Evolutionary conservation across 2,888 invertebrate species (phyloP).

Genomic region (Cyaniris semiargus): DNA sequence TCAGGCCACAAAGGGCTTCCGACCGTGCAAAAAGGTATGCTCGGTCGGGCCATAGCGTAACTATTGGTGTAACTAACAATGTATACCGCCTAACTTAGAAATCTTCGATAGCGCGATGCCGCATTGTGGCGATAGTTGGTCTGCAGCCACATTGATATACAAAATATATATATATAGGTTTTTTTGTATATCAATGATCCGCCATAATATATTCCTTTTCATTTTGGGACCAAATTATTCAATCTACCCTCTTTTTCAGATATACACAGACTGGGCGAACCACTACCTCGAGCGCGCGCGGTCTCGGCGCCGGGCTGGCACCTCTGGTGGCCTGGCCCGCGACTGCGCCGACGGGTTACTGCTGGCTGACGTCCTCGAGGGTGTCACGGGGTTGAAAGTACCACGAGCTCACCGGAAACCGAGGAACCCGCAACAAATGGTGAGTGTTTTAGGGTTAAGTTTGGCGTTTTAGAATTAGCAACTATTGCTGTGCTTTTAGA

Average conservation of each 20-base stretch:
- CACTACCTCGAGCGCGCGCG: slow-evolving; percentile 96
- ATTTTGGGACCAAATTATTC: neutral
- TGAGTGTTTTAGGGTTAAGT: slow-evolving; percentile 73
- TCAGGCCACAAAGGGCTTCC: too few relatives aligned
- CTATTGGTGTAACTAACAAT: too few relatives aligned
- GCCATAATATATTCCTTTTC: too few relatives aligned
- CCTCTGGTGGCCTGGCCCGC: slow-evolving; percentile 86
- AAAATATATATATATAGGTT: too few relatives aligned
- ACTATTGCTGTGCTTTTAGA: too few relatives aligned
- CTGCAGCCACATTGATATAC: too few relatives aligned
- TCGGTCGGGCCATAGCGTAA: too few relatives aligned
- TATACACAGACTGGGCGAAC: slow-evolving; percentile 99
- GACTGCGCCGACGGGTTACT: slow-evolving; percentile 96
- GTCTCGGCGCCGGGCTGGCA: slow-evolving; percentile 89
- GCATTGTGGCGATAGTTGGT: neutral
- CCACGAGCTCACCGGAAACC: slow-evolving; percentile 88
- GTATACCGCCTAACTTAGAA: too few relatives aligned
- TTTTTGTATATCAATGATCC: too few relatives aligned
- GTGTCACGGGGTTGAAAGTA: slow-evolving; percentile 90
- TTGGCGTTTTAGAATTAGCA: neutral
- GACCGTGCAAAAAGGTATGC: too few relatives aligned
- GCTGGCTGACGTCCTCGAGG: slow-evolving; percentile 95
- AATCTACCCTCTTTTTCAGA: slow-evolving; percentile 79
- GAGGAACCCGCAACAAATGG: slow-evolving; percentile 95
- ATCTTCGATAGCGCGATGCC: too few relatives aligned